Conservation (phyloP, 2,797 vertebrate genomes). For the Vespertilio murinus region DNA sequence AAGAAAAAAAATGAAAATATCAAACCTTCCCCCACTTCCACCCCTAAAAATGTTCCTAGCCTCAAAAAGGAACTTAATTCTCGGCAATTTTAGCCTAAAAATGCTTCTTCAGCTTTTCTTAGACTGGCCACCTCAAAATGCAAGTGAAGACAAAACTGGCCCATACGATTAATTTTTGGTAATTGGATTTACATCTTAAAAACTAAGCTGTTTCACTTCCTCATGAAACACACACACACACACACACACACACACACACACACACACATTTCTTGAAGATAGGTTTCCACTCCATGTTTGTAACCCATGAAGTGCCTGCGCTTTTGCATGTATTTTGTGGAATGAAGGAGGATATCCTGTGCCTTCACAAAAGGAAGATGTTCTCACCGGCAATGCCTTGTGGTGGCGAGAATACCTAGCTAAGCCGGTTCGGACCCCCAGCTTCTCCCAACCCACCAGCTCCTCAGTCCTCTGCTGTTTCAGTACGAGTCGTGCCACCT, state of each 20-base stretch:
- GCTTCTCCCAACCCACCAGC: too few relatives aligned
- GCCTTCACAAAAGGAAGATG: background rate
- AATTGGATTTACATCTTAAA: slow-evolving; percentile 66
- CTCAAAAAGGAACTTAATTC: slow-evolving; percentile 75
- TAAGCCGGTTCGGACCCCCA: background rate
- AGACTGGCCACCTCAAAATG: slow-evolving; percentile 70
- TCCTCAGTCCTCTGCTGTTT: background rate
- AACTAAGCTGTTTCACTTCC: slow-evolving; percentile 76
- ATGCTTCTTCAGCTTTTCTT: slow-evolving; percentile 78
- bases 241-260: too few relatives aligned
- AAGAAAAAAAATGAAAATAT: slow-evolving; percentile 39
- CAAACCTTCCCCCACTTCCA: slow-evolving; percentile 31
- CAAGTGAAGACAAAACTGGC: slow-evolving; percentile 71
- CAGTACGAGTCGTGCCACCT: background rate
- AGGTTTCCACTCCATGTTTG: slow-evolving; percentile 58
- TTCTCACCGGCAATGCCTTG: background rate
- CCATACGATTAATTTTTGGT: slow-evolving; percentile 63
- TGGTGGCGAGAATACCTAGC: background rate
- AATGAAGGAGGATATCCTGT: background rate
- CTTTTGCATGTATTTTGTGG: background rate
- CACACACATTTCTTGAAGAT: slow-evolving; percentile 53
- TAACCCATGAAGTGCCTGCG: background rate
- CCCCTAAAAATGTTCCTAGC: slow-evolving; percentile 60
- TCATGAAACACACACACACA: background rate
- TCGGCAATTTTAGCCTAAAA: slow-evolving; percentile 66